Evolutionary conservation across 1,140 invertebrate genomes (phyloP).

Genomic region (Orussus abietinus): DNA sequence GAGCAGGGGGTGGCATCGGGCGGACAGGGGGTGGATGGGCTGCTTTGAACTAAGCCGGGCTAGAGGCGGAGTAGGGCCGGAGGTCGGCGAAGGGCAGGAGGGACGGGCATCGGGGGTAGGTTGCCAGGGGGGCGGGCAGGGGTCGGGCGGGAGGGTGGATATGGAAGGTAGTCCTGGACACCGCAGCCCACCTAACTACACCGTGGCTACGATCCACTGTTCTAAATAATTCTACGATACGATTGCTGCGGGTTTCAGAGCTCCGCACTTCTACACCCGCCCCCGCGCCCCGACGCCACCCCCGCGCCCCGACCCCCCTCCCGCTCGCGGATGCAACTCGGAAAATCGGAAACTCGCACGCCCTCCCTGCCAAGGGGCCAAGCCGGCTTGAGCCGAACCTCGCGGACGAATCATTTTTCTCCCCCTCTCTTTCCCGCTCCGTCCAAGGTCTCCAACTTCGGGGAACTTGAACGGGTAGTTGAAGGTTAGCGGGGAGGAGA

Average conservation of each 20-base stretch:
- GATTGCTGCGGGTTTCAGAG: conserved; percentile 39
- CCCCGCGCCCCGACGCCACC: no score
- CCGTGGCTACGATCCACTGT: conserved; percentile 42
- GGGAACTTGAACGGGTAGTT: no score
- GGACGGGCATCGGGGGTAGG: conserved; percentile 15
- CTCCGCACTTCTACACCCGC: conserved; percentile 18
- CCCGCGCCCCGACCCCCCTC: not conserved
- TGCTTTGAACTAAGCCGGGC: conserved; percentile 45
- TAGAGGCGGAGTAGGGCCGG: conserved; percentile 32
- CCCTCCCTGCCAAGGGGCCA: no score
- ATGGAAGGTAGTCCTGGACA: conserved; percentile 39
- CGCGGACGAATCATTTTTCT: no score
- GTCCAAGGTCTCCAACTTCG: no score
- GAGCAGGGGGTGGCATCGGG: conserved; percentile 14
- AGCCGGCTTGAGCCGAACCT: no score
- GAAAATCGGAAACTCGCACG: no score
- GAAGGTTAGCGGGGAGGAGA: no score
- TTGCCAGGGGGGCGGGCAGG: conserved; percentile 23
- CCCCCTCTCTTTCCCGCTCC: no score
- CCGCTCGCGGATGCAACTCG: no score
- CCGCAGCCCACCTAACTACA: conserved; percentile 43
- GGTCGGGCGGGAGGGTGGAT: conserved; percentile 28
- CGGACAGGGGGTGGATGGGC: conserved; percentile 21
- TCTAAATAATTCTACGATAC: conserved; percentile 48
- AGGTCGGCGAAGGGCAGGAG: conserved; percentile 35